phyloP scores from a whole-genome alignment of 2,113 vertebrate genomes.

The Agelaius phoeniceus region DNA sequence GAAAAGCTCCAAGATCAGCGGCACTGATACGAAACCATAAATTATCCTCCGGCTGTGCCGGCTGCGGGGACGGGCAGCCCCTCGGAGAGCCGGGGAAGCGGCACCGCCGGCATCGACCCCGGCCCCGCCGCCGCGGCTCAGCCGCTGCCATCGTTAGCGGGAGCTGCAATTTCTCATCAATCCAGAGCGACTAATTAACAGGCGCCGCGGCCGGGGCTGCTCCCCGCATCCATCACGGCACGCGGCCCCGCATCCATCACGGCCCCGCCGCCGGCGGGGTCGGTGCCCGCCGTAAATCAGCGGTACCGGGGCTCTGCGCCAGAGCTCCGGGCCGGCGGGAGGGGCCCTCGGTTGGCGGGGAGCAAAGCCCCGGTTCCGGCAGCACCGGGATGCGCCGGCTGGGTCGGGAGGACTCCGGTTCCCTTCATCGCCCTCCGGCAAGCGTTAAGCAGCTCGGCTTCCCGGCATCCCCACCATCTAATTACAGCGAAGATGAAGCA shows the following conservation, averaged over 20 bases:
- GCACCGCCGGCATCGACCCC: neutral
- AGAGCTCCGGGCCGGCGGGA: fast-evolving
- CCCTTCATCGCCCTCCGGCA: neutral
- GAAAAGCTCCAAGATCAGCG: conserved; percentile 57
- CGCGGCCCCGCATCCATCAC: neutral
- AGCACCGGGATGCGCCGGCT: fast-evolving
- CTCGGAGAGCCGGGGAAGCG: neutral
- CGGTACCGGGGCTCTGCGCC: neutral
- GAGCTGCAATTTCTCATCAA: neutral
- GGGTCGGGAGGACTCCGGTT: neutral
- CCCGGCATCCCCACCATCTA: neutral
- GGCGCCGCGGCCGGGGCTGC: neutral
- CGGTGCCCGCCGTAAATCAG: neutral
- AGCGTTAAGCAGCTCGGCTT: neutral
- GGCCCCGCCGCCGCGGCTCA: fast-evolving
- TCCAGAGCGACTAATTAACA: neutral
- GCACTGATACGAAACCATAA: conserved; percentile 32
- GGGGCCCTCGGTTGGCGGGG: fast-evolving
- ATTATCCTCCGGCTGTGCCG: conserved; percentile 14
- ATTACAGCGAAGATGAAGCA: conserved; percentile 27
- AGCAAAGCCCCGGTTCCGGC: fast-evolving
- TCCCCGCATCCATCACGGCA: conserved; percentile 21
- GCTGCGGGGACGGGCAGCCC: neutral
- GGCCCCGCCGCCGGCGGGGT: neutral
- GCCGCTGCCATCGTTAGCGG: neutral